These are phyloP conservation scores for Eucriotettix oculatus DNA, from an alignment of 2,888 invertebrate species.

Conservation along the genomic window DNA sequence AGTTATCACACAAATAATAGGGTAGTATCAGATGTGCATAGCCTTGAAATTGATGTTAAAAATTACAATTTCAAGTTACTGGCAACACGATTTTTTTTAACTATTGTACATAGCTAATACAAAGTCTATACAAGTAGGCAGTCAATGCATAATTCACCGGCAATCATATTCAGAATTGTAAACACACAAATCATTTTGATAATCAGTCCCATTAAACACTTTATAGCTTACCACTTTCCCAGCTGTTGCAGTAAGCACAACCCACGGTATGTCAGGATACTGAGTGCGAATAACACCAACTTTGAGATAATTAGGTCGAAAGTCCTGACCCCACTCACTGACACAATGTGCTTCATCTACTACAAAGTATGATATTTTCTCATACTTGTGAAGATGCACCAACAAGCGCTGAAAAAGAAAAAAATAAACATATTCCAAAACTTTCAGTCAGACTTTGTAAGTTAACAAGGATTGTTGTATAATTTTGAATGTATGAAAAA, in stretches of 20 bases:
- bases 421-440: not conserved
- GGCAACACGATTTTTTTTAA: no score
- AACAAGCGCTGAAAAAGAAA: constrained; percentile 34
- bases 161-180: no score
- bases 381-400: constrained; percentile 49
- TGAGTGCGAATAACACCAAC: constrained; percentile 49
- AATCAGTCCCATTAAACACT: no score
- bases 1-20: no score
- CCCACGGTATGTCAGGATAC: constrained; percentile 52
- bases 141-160: no score
- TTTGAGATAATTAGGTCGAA: constrained; percentile 86
- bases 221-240: constrained; percentile 39
- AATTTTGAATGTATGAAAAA: not conserved
- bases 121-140: no score
- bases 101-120: no score
- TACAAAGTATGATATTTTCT: constrained; percentile 74
- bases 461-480: not conserved
- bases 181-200: no score
- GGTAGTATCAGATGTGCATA: no score
- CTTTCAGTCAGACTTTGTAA: no score
- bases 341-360: constrained; percentile 98
- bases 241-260: constrained; percentile 94
- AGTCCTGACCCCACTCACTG: constrained; percentile 98
- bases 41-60: no score
- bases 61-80: no score